A percentile compares a stretch with the other conserved stretches of the same genome.
These are phyloP conservation scores for Trissolcus japonicus DNA, from an alignment of 2,888 invertebrate genomes.

Conservation along the genomic window DNA sequence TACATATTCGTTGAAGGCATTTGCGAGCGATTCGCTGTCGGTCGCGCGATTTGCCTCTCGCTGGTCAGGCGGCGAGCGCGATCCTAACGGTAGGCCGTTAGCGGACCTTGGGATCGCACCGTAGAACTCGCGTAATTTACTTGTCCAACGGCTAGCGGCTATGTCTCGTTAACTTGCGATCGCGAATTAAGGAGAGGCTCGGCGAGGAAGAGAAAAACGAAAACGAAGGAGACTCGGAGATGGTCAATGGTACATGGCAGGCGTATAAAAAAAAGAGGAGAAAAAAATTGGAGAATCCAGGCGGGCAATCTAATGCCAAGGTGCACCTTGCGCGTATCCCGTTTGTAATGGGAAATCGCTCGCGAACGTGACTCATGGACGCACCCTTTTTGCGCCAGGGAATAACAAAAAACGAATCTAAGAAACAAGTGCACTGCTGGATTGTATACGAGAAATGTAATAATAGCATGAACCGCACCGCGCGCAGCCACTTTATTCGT, in stretches of 20 bases:
- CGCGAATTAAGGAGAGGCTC: conserved; percentile 69
- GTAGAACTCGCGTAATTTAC: conserved; percentile 71
- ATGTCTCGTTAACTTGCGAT: conserved; percentile 73
- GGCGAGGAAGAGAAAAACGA: conserved; percentile 27
- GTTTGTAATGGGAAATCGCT: conserved; percentile 54
- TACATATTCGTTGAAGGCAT: conserved; percentile 46
- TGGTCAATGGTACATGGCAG: not conserved
- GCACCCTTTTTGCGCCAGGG: conserved; percentile 19
- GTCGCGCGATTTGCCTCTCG: conserved; percentile 56
- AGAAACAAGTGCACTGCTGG: conserved; percentile 16
- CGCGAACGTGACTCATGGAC: conserved; percentile 44
- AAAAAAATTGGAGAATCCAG: conserved; percentile 24
- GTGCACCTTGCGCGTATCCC: conserved; percentile 51
- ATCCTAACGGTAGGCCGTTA: conserved; percentile 71
- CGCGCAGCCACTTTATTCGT: conserved; percentile 33
- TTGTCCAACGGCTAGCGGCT: conserved; percentile 70
- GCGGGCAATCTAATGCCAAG: conserved; percentile 58
- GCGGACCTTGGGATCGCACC: conserved; percentile 66
- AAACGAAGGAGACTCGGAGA: conserved; percentile 18
- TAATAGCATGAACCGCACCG: conserved; percentile 26
- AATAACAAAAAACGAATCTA: conserved; percentile 13
- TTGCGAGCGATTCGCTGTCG: conserved; percentile 53
- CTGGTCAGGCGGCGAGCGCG: conserved; percentile 46
- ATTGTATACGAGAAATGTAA: conserved; percentile 38
- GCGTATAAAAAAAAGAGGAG: conserved; percentile 2